These are phyloP conservation scores for Aphaenogaster ashmeadi DNA, from an alignment of 1,140 invertebrate species.

Conservation along the genomic window DNA sequence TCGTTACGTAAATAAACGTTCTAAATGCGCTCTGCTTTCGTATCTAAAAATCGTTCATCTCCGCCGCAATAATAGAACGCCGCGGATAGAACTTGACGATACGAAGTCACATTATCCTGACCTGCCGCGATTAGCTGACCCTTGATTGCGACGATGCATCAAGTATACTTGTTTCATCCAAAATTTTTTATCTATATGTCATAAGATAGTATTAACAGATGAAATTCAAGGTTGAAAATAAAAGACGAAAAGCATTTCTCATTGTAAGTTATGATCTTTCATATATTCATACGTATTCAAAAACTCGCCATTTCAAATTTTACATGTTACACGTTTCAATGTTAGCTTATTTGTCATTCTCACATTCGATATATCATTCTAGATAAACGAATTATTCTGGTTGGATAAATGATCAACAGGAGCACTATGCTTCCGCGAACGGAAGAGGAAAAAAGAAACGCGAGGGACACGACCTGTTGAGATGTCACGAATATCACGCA, in stretches of 20 bases:
- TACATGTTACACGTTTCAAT: not conserved
- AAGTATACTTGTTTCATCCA: not conserved
- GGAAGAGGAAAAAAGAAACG: not conserved
- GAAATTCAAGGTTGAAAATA: not conserved
- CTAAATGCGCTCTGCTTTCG: not conserved
- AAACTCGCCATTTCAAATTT: not conserved
- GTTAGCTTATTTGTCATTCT: not conserved
- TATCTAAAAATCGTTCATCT: slow-evolving; percentile 23
- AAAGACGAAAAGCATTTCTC: not conserved
- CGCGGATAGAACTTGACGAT: slow-evolving; percentile 5
- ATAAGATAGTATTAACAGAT: not conserved
- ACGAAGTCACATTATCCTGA: not conserved
- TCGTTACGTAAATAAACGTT: not conserved
- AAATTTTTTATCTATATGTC: not conserved
- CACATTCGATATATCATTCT: not conserved
- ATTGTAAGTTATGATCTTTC: not conserved
- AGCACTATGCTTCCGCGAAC: not conserved
- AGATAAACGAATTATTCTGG: slow-evolving; percentile 7
- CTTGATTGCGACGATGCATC: not conserved
- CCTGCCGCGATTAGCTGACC: not conserved
- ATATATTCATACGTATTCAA: not conserved
- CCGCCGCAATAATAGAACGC: not conserved
- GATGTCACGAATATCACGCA: slow-evolving; percentile 43
- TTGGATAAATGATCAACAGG: not conserved
- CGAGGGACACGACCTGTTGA: slow-evolving; percentile 5